Percentiles rank a stretch among this genome's conserved stretches.
phyloP scores from a whole-genome alignment of 2,797 vertebrate species.

The Sphaeramia orbicularis region DNA sequence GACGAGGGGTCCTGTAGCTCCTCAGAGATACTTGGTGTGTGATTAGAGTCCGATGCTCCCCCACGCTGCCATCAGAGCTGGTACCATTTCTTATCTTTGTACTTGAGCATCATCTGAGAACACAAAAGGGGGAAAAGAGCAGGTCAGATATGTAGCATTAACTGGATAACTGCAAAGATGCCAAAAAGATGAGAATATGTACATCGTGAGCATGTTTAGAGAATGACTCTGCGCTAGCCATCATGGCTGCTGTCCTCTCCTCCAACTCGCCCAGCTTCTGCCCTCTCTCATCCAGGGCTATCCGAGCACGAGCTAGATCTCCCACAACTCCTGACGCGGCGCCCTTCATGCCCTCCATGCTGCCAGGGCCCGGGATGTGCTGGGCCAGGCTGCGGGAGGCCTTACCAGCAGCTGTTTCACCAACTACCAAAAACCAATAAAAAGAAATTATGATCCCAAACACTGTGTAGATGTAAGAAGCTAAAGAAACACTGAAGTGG shows the following conservation, averaged over 20 bases:
- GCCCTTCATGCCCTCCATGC: constrained; percentile 97
- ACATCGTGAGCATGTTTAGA: constrained; percentile 98
- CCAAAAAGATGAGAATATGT: background rate
- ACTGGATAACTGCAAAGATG: no score
- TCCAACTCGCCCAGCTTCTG: constrained; percentile 97
- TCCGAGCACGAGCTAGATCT: constrained; percentile 93
- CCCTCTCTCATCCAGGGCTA: constrained; percentile 96
- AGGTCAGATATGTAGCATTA: background rate
- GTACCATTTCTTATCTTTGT: constrained; percentile 99
- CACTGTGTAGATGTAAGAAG: no score
- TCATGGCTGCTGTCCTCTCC: constrained; percentile 95
- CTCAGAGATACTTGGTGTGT: constrained; percentile 76
- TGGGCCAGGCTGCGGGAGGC: constrained; percentile 95
- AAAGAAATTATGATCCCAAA: no score
- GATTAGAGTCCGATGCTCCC: constrained; percentile 66
- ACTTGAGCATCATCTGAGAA: constrained; percentile 97
- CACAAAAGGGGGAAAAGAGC: background rate
- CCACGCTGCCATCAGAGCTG: constrained; percentile 91
- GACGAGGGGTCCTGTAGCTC: constrained; percentile 75
- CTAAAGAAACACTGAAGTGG: no score
- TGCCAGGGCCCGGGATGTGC: constrained; percentile 95
- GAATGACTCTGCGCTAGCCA: constrained; percentile 95
- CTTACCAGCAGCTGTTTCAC: constrained; percentile 92
- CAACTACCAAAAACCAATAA: constrained; percentile 84
- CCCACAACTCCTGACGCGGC: constrained; percentile 95